Evolutionary conservation across 2,888 invertebrate species (phyloP).

Genomic region (Anorthoa munda): DNA sequence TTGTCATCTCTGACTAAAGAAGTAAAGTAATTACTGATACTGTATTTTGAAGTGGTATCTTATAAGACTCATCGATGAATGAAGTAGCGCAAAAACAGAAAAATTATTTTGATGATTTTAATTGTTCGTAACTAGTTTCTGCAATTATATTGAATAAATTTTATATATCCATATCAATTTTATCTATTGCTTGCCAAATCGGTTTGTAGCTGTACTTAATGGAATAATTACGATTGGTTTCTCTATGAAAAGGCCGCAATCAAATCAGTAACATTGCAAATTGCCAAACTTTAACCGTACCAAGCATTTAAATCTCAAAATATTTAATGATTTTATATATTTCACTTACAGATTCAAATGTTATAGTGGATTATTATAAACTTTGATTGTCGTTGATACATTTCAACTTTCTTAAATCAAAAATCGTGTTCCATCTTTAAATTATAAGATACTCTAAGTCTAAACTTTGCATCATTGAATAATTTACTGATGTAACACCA

Average conservation of each 20-base stretch:
- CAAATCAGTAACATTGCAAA: slow-evolving; percentile 26
- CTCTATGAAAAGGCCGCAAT: slow-evolving; percentile 39
- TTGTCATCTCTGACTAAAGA: not conserved
- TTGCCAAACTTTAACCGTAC: slow-evolving; percentile 19
- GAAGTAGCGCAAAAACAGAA: slow-evolving; percentile 12
- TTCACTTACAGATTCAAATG: not conserved
- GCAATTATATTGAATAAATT: slow-evolving; percentile 18
- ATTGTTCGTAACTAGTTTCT: slow-evolving; percentile 32
- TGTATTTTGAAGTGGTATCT: no score
- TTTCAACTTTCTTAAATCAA: not conserved
- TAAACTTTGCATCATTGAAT: not conserved
- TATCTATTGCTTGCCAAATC: slow-evolving; percentile 53
- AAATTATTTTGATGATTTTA: slow-evolving; percentile 25
- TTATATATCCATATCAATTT: slow-evolving; percentile 23
- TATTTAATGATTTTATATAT: not conserved
- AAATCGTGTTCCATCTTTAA: not conserved
- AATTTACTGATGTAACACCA: not conserved
- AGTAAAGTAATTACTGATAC: not conserved
- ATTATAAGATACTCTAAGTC: no score
- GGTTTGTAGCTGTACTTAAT: slow-evolving; percentile 53
- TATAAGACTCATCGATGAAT: slow-evolving; percentile 10
- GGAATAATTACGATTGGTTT: slow-evolving; percentile 46
- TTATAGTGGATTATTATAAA: not conserved
- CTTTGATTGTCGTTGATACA: not conserved
- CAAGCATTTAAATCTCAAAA: not conserved